These are phyloP conservation scores for Nemurella pictetii DNA, from an alignment of 2,888 invertebrate genomes.

Conservation along the genomic window DNA sequence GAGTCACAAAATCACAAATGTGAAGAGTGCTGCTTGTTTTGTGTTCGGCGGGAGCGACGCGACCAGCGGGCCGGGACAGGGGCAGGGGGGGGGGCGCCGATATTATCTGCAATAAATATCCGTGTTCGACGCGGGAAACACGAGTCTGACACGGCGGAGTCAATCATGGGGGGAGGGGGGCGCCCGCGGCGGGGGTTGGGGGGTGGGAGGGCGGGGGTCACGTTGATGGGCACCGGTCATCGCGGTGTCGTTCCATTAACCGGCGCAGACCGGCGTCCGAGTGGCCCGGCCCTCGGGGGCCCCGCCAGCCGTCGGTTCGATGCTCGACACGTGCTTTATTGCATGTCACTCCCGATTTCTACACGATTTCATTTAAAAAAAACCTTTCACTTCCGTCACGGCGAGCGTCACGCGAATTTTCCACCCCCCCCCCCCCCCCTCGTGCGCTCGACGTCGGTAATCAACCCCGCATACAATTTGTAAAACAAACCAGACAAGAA, in stretches of 20 bases:
- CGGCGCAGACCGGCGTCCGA: no score
- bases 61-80: not conserved
- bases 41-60: no score
- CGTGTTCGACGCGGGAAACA: not conserved
- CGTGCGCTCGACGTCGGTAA: not conserved
- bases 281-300: no score
- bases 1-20: not conserved
- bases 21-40: no score
- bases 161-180: not conserved
- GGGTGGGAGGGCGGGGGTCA: not conserved
- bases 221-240: not conserved
- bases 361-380: conserved; percentile 8
- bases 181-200: not conserved
- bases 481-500: not conserved
- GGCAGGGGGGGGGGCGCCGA: not conserved
- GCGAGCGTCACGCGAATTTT: not conserved
- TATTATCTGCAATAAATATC: not conserved
- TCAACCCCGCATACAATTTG: not conserved
- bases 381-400: conserved; percentile 1
- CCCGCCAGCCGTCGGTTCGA: no score
- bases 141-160: not conserved
- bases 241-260: not conserved
- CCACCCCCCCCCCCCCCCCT: conserved; percentile 1
- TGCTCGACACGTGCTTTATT: not conserved
- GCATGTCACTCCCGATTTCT: conserved; percentile 7